Evolutionary conservation across 35 echinoderm and acorn worm genomes (phyloP).

Genomic region (Heliocidaris tuberculata): DNA sequence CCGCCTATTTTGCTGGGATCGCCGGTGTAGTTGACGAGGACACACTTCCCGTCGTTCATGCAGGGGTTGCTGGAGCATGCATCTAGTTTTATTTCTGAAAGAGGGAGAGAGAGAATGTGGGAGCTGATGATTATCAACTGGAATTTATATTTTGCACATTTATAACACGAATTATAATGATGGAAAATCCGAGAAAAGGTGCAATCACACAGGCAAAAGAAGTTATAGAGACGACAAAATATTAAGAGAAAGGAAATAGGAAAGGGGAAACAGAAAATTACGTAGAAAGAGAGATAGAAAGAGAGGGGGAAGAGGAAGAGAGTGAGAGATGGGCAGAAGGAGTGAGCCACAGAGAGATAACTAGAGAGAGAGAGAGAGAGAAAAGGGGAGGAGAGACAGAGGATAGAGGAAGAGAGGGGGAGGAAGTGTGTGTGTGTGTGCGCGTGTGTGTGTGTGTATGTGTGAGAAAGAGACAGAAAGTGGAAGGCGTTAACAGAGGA

Average conservation of each 20-base stretch:
- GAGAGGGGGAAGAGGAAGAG: neutral
- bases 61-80: neutral
- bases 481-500: too few species aligned
- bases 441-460: too few species aligned
- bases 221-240: too few species aligned
- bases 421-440: too few species aligned
- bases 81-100: neutral
- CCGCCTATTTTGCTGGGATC: neutral
- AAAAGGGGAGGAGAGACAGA: neutral
- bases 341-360: too few species aligned
- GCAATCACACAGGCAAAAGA: too few species aligned
- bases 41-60: neutral
- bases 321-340: neutral
- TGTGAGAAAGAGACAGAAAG: neutral
- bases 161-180: too few species aligned
- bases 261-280: too few species aligned
- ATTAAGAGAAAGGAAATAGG: too few species aligned
- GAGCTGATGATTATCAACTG: neutral
- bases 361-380: neutral
- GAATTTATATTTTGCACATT: too few species aligned
- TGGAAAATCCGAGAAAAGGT: too few species aligned
- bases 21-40: neutral
- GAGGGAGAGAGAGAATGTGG: neutral
- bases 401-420: neutral
- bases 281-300: neutral